Conservation (phyloP, 2,888 invertebrate species). For the Rotaria macrura region DNA sequence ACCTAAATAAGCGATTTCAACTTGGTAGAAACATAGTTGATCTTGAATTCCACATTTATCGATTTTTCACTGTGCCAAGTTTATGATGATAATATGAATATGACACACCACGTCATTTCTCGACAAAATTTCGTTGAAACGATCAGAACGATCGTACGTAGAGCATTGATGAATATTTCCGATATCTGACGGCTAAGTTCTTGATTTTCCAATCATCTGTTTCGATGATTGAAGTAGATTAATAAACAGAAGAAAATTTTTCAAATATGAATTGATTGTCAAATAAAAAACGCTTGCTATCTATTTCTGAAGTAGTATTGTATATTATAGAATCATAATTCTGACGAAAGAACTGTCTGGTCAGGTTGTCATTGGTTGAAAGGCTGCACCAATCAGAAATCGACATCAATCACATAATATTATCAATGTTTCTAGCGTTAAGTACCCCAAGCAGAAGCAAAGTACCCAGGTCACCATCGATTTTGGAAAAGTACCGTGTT, state of each 20-base stretch:
- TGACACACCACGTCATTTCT: neutral
- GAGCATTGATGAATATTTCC: neutral
- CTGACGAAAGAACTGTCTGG: neutral
- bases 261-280: no score
- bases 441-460: no score
- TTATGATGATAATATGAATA: constrained; percentile 74
- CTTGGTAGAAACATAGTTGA: constrained; percentile 73
- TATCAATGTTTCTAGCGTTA: no score
- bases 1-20: constrained; percentile 55
- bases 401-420: neutral
- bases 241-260: no score
- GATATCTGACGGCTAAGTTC: neutral
- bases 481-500: no score
- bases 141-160: neutral
- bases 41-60: constrained; percentile 85
- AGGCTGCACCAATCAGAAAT: neutral
- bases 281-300: no score
- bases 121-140: constrained; percentile 14
- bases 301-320: neutral
- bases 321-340: no score
- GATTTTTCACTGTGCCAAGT: constrained; percentile 76
- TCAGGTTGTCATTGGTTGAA: neutral
- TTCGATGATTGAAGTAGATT: no score
- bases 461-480: no score
- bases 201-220: no score